Evolutionary conservation across 2,797 vertebrate species (phyloP), one percentile per base, ranked within the genome.

Genomic region (Potorous gilbertii): DNA sequence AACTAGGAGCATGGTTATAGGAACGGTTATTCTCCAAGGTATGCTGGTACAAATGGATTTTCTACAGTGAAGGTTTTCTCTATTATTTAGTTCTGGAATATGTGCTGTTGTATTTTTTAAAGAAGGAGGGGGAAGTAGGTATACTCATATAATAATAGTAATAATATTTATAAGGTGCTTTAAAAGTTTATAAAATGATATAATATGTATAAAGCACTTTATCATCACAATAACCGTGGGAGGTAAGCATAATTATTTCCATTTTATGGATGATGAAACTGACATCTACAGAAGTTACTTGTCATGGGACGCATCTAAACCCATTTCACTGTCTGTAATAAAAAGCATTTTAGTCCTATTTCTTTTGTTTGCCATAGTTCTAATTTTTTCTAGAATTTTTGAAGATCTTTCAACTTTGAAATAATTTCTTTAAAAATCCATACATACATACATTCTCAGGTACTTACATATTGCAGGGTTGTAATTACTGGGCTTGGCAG

Each of bases 391-490:
- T 91, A 21, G 91, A 92, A 91, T 90, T 95, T 95, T 92, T 29
- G 56, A 12, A 96, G 34, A 92, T 94, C 34, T 93, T 95, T 74
- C 96, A 94, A 94, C 56, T 56, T 81, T 46, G 91, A 66, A 66
- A 87, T 95, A 46, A 87, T 34, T 81, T 87, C 40, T 87, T 87
- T 87, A 27, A 87, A 87, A 11, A 87, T 81, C 27, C 1, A 87
- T 9, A 56, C 12, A 66, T 95, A 93, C 66, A 97, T 96, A 74
- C 55, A 57, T 4, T 50, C 90, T 24, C 55, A 10, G 92, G 90
- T 81, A 99, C 99, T 98, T 99, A 99, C 99, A 99, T 98, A 99
- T 98, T 97, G 96, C 98, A 90, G 99, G 99, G 98, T 98, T 99
- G 98, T 99, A 99, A 89, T 98, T 98, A 12, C 95, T 94, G 29